Evolutionary conservation across 2,113 vertebrate species (phyloP).

Genomic region (Petromus typicus): DNA sequence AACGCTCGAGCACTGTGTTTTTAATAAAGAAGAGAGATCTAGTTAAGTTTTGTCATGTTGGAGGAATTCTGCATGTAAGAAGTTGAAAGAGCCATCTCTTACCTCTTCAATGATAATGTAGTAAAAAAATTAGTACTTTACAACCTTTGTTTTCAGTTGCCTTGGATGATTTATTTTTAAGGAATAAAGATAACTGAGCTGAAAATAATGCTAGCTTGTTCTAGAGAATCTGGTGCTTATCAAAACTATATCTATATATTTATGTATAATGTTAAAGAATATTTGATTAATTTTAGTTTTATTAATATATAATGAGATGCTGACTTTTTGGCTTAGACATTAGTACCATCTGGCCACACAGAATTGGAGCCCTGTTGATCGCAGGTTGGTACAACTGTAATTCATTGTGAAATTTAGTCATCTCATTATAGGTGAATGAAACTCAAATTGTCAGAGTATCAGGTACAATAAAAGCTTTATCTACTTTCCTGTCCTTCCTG

Average conservation of each 20-base stretch:
- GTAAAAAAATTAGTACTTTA: neutral
- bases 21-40: neutral
- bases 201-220: neutral
- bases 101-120: neutral
- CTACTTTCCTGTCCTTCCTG: constrained; percentile 78
- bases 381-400: constrained; percentile 56
- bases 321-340: constrained; percentile 69
- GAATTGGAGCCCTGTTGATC: constrained; percentile 66
- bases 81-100: neutral
- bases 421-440: constrained; percentile 75
- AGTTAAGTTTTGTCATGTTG: neutral
- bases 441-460: constrained; percentile 75
- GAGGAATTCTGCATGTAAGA: neutral
- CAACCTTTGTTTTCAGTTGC: constrained; percentile 32
- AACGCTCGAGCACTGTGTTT: neutral
- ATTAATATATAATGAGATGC: constrained; percentile 64
- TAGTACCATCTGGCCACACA: constrained; percentile 77
- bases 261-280: constrained; percentile 15
- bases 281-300: constrained; percentile 64
- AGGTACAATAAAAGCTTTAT: constrained; percentile 77
- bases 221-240: neutral
- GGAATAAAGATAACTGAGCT: constrained; percentile 5
- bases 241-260: neutral
- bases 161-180: neutral
- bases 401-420: constrained; percentile 71